Base-by-base conservation (phyloP, 2,113 vertebrate species). In the Pseudolaguvia tuberculata region DNA sequence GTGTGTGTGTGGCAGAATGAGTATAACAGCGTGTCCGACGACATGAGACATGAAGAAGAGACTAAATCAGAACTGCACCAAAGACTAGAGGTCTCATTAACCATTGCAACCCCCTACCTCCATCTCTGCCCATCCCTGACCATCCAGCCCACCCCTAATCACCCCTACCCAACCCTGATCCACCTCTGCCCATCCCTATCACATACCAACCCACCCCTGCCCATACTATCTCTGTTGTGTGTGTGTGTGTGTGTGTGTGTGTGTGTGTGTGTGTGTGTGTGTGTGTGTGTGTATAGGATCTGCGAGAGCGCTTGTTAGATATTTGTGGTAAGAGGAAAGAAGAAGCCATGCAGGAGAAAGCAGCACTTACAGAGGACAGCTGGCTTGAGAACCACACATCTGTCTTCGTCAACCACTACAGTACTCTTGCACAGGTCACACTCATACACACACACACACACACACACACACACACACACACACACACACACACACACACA, bases 51-150 rank as follows among this genome's bases (percentile, higher is more conserved):
- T 1, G 94, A 97, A 0, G 90, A 93, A 12, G 95, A 97, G 77
- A 94, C 90, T 29, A 96, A 94, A 89, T 91, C 92, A 73, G 96
- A 98, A 68, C 84, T 95, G 23, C 94, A 96, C 69, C 92, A 94
- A 78, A 92, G 94, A 84, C 84, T 96, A 51, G 92, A 94, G 65
- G 96, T 98, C 21, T 20, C 25, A n/a, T n/a, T n/a, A n/a, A n/a
- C n/a, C n/a, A n/a, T n/a, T n/a, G n/a, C n/a, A n/a, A n/a, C n/a
- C n/a, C n/a, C n/a, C n/a, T n/a, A n/a, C n/a, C n/a, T n/a, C n/a
- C n/a, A n/a, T n/a, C n/a, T n/a, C n/a, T n/a, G n/a, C n/a, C n/a
- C n/a, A n/a, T n/a, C n/a, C n/a, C n/a, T n/a, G n/a, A n/a, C n/a
- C n/a, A n/a, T n/a, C n/a, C n/a, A n/a, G n/a, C n/a, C n/a, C n/a